phyloP scores from a whole-genome alignment of 2,888 invertebrate genomes.

The Auanema sp. region DNA sequence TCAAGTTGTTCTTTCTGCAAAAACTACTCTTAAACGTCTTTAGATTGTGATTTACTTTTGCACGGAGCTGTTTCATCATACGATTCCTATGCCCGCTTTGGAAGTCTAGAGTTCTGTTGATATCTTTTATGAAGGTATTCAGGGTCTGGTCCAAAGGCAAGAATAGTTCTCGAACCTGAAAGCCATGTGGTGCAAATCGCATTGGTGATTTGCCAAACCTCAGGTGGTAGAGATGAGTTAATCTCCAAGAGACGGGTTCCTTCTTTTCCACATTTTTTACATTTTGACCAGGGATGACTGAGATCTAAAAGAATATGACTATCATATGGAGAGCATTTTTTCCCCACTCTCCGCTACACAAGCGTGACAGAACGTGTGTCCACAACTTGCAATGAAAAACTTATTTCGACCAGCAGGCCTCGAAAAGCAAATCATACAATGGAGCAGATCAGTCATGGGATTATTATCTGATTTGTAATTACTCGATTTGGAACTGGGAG shows the following conservation, averaged over 20 bases:
- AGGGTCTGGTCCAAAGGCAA: neutral
- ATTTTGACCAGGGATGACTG: neutral
- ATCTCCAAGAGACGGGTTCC: neutral
- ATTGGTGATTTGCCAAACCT: no score
- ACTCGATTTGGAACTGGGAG: no score
- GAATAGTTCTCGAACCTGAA: neutral
- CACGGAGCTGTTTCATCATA: neutral
- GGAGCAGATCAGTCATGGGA: neutral
- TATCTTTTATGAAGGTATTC: neutral
- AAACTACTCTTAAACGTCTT: neutral
- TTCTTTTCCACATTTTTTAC: conserved; percentile 1
- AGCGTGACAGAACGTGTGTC: neutral
- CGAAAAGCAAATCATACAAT: neutral
- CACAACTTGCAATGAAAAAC: conserved; percentile 2
- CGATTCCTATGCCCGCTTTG: neutral
- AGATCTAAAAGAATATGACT: neutral
- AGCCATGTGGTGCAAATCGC: neutral
- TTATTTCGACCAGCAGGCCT: neutral
- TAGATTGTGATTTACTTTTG: neutral
- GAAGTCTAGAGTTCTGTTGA: conserved; percentile 1
- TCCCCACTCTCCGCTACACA: neutral
- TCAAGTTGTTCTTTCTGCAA: neutral
- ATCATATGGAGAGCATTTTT: neutral
- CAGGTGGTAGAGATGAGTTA: no score
- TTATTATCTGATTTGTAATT: no score